Percentiles rank a stretch among this genome's conserved stretches.
Evolutionary conservation across 2,888 invertebrate genomes (phyloP).

Genomic region (Noctua janthina): DNA sequence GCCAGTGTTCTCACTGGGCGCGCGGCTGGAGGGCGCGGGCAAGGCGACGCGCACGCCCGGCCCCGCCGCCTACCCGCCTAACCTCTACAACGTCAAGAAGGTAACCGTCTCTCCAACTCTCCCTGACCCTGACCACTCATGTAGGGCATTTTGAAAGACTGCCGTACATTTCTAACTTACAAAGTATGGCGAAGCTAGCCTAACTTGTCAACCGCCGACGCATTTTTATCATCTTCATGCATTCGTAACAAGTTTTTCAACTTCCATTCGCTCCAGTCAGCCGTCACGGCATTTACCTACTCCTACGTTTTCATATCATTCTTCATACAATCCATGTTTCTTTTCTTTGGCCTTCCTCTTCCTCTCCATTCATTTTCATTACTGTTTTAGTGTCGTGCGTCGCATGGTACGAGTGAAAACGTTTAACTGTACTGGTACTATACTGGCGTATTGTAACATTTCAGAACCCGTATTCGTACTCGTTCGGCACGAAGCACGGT

Average conservation of each 20-base stretch:
- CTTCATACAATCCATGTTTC: background rate
- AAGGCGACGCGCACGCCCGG: constrained; percentile 79
- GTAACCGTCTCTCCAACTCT: constrained; percentile 51
- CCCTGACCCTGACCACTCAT: background rate
- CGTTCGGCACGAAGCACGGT: constrained; percentile 91
- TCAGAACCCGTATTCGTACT: constrained; percentile 88
- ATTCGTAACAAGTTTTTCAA: background rate
- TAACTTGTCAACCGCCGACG: background rate
- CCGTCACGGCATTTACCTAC: background rate
- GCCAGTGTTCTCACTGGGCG: constrained; percentile 85
- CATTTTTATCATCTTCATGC: background rate
- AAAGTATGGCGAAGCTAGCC: background rate
- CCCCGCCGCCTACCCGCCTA: constrained; percentile 87
- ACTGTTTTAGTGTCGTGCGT: background rate
- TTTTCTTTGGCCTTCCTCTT: background rate
- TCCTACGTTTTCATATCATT: background rate
- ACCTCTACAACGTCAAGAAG: constrained; percentile 85
- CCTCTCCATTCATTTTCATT: background rate
- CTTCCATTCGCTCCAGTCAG: background rate
- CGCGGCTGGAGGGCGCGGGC: constrained; percentile 78
- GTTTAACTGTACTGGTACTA: background rate
- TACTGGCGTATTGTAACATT: constrained; percentile 39
- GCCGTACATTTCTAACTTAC: background rate
- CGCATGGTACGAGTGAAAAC: background rate
- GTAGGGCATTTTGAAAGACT: background rate